These are phyloP conservation scores for Drosophila dives DNA, from an alignment of 2,888 invertebrate genomes.

Conservation along the genomic window DNA sequence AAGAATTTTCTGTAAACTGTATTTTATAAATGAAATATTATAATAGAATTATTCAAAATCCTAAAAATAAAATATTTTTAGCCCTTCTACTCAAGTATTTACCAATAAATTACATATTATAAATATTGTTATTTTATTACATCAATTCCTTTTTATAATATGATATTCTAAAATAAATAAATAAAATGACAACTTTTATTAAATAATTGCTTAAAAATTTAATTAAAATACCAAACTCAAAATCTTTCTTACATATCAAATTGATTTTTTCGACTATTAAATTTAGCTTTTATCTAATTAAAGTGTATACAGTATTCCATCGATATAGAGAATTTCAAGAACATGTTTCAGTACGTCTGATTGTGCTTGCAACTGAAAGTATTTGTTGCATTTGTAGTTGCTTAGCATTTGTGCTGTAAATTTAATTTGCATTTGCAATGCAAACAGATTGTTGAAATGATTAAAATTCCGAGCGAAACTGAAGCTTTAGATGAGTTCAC, in stretches of 20 bases:
- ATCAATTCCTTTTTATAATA: not conserved
- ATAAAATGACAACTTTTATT: not conserved
- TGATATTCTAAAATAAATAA: not conserved
- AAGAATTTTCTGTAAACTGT: no score
- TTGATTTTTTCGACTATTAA: not conserved
- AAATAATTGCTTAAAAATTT: not conserved
- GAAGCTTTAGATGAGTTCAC: conserved; percentile 25
- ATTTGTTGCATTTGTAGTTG: conserved; percentile 34
- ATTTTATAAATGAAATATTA: no score
- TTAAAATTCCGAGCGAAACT: conserved; percentile 48
- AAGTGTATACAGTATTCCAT: conserved; percentile 29
- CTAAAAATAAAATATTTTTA: no score
- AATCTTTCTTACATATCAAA: not conserved
- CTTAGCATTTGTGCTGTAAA: conserved; percentile 50
- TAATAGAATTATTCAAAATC: no score
- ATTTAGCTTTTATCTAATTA: rapidly evolving
- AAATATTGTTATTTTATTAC: not conserved
- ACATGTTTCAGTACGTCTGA: conserved; percentile 46
- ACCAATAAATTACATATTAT: no score
- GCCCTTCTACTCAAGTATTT: no score
- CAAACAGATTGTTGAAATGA: conserved; percentile 61
- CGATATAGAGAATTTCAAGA: not conserved
- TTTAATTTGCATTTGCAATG: conserved; percentile 63
- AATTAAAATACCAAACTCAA: not conserved
- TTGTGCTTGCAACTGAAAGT: conserved; percentile 27